Evolutionary conservation across 2,888 invertebrate genomes (phyloP), one percentile per base, ranked within the genome.

Genomic region (Acanthosepion pharaonis): DNA sequence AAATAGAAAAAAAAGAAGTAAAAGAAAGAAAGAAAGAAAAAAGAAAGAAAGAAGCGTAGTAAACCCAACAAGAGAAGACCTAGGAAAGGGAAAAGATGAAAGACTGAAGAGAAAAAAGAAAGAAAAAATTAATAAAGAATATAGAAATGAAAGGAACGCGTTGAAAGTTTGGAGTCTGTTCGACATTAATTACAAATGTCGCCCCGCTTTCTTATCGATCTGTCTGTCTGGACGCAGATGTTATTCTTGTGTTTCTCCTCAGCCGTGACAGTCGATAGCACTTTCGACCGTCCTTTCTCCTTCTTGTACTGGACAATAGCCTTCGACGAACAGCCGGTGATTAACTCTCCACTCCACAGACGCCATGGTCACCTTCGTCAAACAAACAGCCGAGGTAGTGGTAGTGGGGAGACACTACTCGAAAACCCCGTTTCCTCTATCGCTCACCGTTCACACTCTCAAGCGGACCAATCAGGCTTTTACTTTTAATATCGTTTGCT

Each of bases 341-440:
- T 78, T 78, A 78, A 78, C 33, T 78, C 78, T 8, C 78, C 11
- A n/a, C 78, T 78, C 11, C 11, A n/a, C 78, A 78, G 78, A 78
- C 78, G n/a, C 78, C 78, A 78, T n/a, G 78, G 78, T n/a, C 78
- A 78, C 78, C 78, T 78, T 78, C 78, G 78, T 78, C 78, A 78
- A 78, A 78, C 33, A 78, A 78, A n/a, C 9, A 33, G 78, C 1
- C n/a, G 3, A 33, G 18, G 78, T 1, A 18, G 78, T 23, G n/a
- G n/a, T 0, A 11, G 15, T 33, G n/a, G 33, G 11, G 78, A 78
- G 23, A 59, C 59, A 59, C 59, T 23, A 59, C 23, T 59, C 20
- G 59, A 5, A 59, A 55, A 20, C 55, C 59, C 23, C 59, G 5
- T 23, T 3, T 23, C 23, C 59, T 0, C 23, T 23, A 20, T 23